These are phyloP conservation scores for Microcebus jonahi DNA, from an alignment of 2,113 vertebrate species.

Conservation along the genomic window DNA sequence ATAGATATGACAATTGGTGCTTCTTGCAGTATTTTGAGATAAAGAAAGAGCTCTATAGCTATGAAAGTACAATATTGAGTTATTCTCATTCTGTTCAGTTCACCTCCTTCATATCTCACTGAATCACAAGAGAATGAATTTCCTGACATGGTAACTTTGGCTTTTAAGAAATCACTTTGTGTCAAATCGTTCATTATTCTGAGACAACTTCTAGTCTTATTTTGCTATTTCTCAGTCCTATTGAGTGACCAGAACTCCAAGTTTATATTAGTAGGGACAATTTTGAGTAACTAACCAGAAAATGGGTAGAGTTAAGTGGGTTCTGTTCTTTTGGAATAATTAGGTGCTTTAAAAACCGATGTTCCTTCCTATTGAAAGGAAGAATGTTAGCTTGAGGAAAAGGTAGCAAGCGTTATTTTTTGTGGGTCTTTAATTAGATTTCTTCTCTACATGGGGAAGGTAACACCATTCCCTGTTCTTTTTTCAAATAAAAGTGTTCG, in stretches of 20 bases:
- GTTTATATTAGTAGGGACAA: not conserved
- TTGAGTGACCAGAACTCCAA: not conserved
- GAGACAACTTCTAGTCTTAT: not conserved
- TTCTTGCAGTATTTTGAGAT: constrained; percentile 28
- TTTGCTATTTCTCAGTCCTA: not conserved
- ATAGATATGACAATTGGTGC: not conserved
- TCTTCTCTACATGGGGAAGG: not conserved
- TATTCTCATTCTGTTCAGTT: not conserved
- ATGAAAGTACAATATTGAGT: not conserved
- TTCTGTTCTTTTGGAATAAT: not conserved
- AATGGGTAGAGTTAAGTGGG: not conserved
- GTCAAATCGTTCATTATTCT: constrained; percentile 54
- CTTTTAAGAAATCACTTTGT: constrained; percentile 59
- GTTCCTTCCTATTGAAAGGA: not conserved
- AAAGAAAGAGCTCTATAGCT: not conserved
- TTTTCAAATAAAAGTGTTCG: not conserved
- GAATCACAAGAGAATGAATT: constrained; percentile 52
- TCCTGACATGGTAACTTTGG: constrained; percentile 45
- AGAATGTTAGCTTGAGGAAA: not conserved
- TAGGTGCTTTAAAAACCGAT: not conserved
- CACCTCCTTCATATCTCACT: constrained; percentile 1
- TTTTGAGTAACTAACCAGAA: constrained; percentile 18
- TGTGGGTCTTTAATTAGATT: not conserved
- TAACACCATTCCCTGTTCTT: not conserved
- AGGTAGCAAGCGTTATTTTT: not conserved